Conservation (phyloP, 1,140 invertebrate species). For the Drosophila punjabiensis region DNA sequence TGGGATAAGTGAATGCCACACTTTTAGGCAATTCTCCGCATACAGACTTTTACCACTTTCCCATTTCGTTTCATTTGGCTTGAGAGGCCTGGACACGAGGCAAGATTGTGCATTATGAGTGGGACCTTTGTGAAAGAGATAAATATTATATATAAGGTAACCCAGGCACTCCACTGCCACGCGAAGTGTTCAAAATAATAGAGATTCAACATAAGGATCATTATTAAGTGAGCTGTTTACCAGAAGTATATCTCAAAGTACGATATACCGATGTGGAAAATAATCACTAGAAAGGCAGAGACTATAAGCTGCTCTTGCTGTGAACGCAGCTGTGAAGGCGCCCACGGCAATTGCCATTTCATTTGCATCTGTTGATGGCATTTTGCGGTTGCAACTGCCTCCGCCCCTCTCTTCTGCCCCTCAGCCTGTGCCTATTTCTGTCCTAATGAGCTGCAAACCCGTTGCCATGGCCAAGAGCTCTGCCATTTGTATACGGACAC, state of each 20-base stretch:
- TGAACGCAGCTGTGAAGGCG: background rate
- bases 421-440: background rate
- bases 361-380: constrained; percentile 54
- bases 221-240: background rate
- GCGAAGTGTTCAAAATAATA: background rate
- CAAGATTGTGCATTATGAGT: constrained; percentile 30
- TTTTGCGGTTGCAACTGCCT: constrained; percentile 36
- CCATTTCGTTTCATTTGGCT: constrained; percentile 20
- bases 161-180: background rate
- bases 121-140: constrained; percentile 7
- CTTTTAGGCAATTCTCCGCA: constrained; percentile 21
- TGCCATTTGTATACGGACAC: background rate
- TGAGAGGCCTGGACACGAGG: background rate
- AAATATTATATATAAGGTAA: background rate
- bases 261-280: background rate
- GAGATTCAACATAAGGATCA: background rate
- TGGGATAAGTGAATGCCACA: constrained; percentile 5
- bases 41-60: constrained; percentile 18
- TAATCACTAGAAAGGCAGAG: background rate
- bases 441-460: constrained; percentile 40
- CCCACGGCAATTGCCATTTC: constrained; percentile 49
- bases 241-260: too few species aligned
- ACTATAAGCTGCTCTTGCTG: background rate
- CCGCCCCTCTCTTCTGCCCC: background rate
- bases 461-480: constrained; percentile 27